Base-by-base conservation (phyloP, 2,797 vertebrate genomes). In the Hyperoplus immaculatus region DNA sequence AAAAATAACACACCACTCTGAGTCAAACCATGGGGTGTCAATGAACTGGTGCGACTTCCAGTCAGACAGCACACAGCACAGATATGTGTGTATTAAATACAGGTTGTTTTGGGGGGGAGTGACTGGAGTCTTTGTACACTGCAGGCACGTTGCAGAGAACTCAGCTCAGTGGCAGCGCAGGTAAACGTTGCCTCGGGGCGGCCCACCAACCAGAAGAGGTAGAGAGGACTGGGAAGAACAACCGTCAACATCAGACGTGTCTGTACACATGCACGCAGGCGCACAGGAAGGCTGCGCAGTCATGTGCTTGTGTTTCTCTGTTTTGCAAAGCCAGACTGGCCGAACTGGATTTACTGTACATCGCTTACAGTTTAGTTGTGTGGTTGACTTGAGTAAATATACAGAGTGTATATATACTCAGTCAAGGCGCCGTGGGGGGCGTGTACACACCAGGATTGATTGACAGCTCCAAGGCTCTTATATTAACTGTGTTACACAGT, bases 231-330 rank as follows among this genome's bases (percentile, higher is more conserved):
- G 86, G 80, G 72, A 89, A 75, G 87, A 91, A 76, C 91, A 92
- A 90, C 91, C 68, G 84, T 92, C 91, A 91, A 91, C 84, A 16
- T 88, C 72, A 71, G 84, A 83, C 94, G 77, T 92, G 94, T 93
- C 89, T 72, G 16, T 89, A 81, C 93, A 93, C 74, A 92, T 85
- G 82, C 78, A 43, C 64, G 38, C 78, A 75, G 58, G 82, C 78
- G 65, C 79, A 18, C 58, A 77, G 84, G 81, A 85, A 69, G 77
- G 79, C 80, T 77, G 75, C 36, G 47, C 55, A 69, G 69, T 82
- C 68, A 46, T 41, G 42, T 71, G 74, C 29, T 29, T 29, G 29
- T 29, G 29, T 29, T 75, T 80, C 60, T 88, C 71, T 76, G 29
- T 69, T 16, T 6, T 53, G 55, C 65, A 11, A 61, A 74, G 53